A percentile compares a stretch with the other conserved stretches of the same genome.
Conservation (phyloP, 2,797 vertebrate genomes). For the Dipus sagitta region DNA sequence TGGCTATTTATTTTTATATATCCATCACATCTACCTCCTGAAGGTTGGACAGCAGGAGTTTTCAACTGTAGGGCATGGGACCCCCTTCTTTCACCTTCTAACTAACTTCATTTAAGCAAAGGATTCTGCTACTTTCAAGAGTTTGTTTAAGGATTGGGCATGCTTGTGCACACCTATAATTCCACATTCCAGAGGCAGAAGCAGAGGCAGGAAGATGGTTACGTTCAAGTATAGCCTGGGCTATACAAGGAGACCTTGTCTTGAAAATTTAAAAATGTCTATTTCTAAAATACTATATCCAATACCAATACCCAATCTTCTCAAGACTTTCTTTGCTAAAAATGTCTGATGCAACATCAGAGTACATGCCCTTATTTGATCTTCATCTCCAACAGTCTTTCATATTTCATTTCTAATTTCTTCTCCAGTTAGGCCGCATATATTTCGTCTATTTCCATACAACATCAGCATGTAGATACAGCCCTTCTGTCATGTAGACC, state of each 20-base stretch:
- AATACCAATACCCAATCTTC: constrained; percentile 43
- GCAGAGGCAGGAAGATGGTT: not conserved
- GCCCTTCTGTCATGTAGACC: not conserved
- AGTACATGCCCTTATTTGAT: not conserved
- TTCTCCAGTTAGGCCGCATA: not conserved
- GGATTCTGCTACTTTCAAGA: constrained; percentile 10
- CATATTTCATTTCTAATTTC: not conserved
- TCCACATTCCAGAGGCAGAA: not conserved
- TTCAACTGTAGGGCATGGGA: not conserved
- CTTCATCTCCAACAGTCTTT: not conserved
- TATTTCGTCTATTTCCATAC: not conserved
- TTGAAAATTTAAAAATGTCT: not conserved
- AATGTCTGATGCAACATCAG: not conserved
- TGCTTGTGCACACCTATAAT: not conserved
- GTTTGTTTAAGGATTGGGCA: not conserved
- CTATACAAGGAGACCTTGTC: not conserved
- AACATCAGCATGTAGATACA: not conserved
- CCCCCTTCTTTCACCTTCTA: not conserved
- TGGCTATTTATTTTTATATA: constrained; percentile 29
- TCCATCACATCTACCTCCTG: not conserved
- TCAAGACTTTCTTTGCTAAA: constrained; percentile 36
- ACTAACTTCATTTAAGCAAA: constrained; percentile 20
- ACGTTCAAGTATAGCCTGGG: not conserved
- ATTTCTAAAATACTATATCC: not conserved
- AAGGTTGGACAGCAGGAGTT: not conserved